Conservation (phyloP, 2,797 vertebrate genomes). For the Coilia nasus region DNA sequence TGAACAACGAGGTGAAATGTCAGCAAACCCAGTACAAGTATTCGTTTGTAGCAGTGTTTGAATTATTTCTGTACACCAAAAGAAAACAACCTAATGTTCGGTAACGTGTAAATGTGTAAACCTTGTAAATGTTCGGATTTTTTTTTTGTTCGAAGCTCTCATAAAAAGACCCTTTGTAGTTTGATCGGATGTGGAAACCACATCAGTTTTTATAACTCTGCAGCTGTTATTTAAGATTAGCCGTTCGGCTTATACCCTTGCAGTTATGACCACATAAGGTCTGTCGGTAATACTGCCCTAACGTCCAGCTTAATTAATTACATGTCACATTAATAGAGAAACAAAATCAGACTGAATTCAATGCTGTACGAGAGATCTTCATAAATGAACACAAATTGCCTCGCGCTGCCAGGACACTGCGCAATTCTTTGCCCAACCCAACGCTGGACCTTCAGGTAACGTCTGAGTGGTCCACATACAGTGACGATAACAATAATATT, state of each 20-base stretch:
- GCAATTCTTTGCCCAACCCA: conserved; percentile 20
- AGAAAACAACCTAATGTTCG: conserved; percentile 5
- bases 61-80: not conserved
- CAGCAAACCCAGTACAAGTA: not conserved
- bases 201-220: too few species aligned
- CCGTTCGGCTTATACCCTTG: too few species aligned
- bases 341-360: conserved; percentile 22
- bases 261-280: too few species aligned
- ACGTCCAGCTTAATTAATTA: not conserved
- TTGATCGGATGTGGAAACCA: too few species aligned
- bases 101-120: not conserved
- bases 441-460: conserved; percentile 23
- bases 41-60: not conserved
- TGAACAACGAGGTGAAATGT: conserved; percentile 2
- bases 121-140: too few species aligned
- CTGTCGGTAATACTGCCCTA: not conserved
- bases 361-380: conserved; percentile 24
- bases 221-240: too few species aligned
- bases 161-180: too few species aligned
- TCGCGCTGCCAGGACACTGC: not conserved
- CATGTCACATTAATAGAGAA: not conserved
- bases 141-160: not conserved
- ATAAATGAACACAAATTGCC: conserved; percentile 7
- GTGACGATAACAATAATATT: not conserved
- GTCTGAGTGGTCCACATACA: not conserved